Percentiles rank a stretch among this genome's conserved stretches.
Conservation (phyloP, 2,113 vertebrate species). For the Glareola pratincola region DNA sequence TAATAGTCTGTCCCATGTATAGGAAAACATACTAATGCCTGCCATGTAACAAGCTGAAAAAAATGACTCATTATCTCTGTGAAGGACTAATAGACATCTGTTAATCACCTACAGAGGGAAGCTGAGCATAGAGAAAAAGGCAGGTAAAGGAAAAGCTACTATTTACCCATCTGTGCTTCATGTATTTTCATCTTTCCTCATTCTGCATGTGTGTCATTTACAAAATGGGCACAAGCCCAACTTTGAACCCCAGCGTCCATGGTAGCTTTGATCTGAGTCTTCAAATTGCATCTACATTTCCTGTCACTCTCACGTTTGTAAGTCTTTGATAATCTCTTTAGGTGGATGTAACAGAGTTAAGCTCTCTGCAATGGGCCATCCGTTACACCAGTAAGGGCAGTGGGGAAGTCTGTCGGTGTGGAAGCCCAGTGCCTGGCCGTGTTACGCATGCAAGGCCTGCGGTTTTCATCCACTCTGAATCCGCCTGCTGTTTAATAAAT, state of each 20-base stretch:
- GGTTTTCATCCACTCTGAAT: neutral
- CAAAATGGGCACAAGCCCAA: neutral
- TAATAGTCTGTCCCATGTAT: neutral
- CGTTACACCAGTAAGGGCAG: neutral
- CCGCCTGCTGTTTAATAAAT: neutral
- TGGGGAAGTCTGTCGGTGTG: neutral
- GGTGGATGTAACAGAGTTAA: neutral
- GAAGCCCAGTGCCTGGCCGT: neutral
- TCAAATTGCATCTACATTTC: neutral
- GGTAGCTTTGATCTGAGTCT: neutral
- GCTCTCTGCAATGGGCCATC: neutral
- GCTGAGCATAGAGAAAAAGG: neutral
- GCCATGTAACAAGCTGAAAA: neutral
- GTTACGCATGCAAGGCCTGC: neutral
- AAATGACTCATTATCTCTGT: neutral
- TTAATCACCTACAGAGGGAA: neutral
- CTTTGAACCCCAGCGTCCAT: neutral
- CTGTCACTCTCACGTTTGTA: neutral
- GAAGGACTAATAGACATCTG: neutral
- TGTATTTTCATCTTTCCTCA: neutral
- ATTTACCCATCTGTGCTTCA: neutral
- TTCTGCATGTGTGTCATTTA: neutral
- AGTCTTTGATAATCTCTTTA: neutral
- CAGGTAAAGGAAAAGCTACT: neutral
- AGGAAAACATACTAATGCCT: neutral